phyloP scores from a whole-genome alignment of 2,797 vertebrate genomes.

The Myioborus melanocephalus region DNA sequence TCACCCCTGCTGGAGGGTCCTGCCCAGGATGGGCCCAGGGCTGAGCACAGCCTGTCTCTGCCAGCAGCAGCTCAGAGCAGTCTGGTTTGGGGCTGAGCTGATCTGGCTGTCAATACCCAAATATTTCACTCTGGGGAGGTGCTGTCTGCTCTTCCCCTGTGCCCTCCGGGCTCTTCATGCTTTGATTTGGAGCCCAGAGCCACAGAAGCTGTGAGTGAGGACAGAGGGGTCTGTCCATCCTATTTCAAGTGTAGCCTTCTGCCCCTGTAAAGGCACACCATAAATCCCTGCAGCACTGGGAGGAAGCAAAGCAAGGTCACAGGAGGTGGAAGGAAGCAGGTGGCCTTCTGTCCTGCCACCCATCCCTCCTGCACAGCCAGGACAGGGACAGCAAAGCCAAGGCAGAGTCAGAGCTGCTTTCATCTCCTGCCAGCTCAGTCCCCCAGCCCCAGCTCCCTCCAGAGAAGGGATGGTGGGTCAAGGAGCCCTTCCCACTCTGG shows the following conservation, averaged over 20 bases:
- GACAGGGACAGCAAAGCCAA: neutral
- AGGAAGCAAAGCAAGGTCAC: neutral
- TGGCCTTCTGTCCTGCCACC: neutral
- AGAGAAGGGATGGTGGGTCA: neutral
- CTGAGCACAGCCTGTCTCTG: neutral
- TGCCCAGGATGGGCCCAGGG: neutral
- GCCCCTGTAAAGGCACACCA: rapidly evolving
- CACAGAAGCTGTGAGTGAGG: neutral
- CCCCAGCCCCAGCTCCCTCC: neutral
- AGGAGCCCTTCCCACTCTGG: neutral
- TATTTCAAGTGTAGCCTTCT: neutral
- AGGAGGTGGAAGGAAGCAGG: neutral
- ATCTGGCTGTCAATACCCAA: neutral
- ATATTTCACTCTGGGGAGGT: neutral
- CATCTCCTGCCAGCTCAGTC: neutral
- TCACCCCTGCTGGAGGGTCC: neutral
- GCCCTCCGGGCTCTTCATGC: neutral
- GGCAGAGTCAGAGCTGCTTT: neutral
- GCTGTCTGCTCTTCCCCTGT: neutral
- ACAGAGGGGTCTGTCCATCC: neutral
- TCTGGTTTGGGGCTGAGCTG: neutral
- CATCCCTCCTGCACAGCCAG: neutral
- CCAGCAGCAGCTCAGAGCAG: neutral
- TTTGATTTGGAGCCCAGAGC: neutral
- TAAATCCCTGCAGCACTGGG: neutral